Evolutionary conservation across 2,888 invertebrate genomes (phyloP).

Genomic region (Morpho deidamia): DNA sequence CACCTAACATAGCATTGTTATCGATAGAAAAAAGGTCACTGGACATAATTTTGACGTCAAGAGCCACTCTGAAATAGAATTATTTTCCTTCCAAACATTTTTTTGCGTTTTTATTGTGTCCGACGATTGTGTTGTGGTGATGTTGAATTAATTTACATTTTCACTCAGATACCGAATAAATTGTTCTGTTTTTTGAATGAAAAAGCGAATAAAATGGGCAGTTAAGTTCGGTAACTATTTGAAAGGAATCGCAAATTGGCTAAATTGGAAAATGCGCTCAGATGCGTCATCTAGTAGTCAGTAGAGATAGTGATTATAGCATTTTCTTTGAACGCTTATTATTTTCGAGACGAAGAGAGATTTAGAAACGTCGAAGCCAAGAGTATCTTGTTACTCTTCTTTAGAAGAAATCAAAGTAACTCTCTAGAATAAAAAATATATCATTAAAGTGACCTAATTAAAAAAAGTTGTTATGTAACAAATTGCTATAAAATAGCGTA

Average conservation of each 20-base stretch:
- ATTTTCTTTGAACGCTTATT: too few species aligned
- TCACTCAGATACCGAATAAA: not conserved
- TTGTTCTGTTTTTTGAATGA: not conserved
- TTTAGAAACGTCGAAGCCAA: too few species aligned
- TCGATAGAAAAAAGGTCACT: constrained; percentile 1
- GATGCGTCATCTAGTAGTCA: too few species aligned
- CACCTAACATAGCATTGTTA: not conserved
- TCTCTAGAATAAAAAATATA: not conserved
- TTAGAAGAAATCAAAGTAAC: too few species aligned
- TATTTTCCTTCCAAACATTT: constrained; percentile 4
- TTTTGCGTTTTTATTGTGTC: constrained; percentile 5
- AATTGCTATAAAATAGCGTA: too few species aligned
- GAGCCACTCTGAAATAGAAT: constrained; percentile 1
- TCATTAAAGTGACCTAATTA: not conserved
- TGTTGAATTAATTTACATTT: constrained; percentile 7
- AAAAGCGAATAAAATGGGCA: not conserved
- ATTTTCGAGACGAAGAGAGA: too few species aligned
- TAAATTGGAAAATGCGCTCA: too few species aligned
- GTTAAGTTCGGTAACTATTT: not conserved
- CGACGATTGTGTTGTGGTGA: constrained; percentile 1
- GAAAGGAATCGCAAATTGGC: not conserved
- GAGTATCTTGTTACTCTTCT: too few species aligned
- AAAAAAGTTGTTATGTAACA: too few species aligned
- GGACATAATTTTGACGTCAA: not conserved
- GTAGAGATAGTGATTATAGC: too few species aligned